Evolutionary conservation across 2,888 invertebrate species (phyloP).

Genomic region (Hemithea aestivaria): DNA sequence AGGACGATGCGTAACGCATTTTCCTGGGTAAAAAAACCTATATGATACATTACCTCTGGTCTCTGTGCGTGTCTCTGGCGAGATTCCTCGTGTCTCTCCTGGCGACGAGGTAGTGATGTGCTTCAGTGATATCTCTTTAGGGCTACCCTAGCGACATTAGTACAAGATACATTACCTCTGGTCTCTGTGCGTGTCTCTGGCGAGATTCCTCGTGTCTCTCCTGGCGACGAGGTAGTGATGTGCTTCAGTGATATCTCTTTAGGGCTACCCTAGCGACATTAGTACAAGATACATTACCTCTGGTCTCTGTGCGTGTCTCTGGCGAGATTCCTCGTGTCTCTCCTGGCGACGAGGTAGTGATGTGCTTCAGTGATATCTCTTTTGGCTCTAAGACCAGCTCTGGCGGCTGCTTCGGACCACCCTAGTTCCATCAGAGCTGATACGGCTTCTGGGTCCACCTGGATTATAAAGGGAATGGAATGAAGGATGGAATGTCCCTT

Average conservation of each 20-base stretch:
- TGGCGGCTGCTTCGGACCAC: constrained; percentile 82
- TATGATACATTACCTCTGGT: constrained; percentile 25
- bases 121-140: constrained; percentile 72
- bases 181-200: constrained; percentile 17
- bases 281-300: constrained; percentile 35
- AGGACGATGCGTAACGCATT: too few species aligned
- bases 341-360: constrained; percentile 81
- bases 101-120: constrained; percentile 83
- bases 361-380: constrained; percentile 80
- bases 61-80: constrained; percentile 20
- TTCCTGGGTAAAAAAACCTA: too few species aligned
- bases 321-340: constrained; percentile 62
- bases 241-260: constrained; percentile 76
- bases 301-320: constrained; percentile 18
- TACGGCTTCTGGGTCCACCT: constrained; percentile 58
- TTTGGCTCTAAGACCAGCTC: constrained; percentile 80
- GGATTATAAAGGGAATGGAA: too few species aligned
- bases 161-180: constrained; percentile 27
- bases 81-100: constrained; percentile 70
- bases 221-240: constrained; percentile 82
- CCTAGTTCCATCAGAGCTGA: constrained; percentile 71
- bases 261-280: constrained; percentile 80
- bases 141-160: constrained; percentile 81
- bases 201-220: constrained; percentile 67
- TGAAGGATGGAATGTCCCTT: too few species aligned